Conservation (phyloP, 2,797 vertebrate genomes). For the Chloroceryle inda region DNA sequence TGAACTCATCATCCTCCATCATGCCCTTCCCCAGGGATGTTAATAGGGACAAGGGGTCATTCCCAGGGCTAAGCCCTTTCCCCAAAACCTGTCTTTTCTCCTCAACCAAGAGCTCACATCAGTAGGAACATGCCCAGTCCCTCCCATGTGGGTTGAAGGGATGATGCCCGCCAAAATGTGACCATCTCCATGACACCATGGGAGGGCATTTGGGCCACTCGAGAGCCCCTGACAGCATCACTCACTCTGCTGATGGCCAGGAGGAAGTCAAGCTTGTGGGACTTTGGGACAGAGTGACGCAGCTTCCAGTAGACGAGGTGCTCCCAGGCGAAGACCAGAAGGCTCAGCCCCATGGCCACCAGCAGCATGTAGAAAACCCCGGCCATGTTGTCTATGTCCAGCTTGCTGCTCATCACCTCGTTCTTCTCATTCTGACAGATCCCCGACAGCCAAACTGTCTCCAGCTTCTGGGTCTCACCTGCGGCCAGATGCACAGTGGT, state of each 20-base stretch:
- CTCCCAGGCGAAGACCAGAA: conserved; percentile 98
- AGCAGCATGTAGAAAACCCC: conserved; percentile 99
- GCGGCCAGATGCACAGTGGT: neutral
- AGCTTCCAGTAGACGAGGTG: conserved; percentile 97
- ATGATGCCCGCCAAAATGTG: neutral
- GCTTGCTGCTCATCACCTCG: conserved; percentile 97
- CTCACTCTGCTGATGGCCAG: conserved; percentile 96
- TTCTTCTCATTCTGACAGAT: conserved; percentile 99
- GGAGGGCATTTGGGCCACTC: neutral
- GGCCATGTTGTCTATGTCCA: conserved; percentile 99
- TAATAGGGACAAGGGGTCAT: rapidly evolving
- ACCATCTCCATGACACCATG: rapidly evolving
- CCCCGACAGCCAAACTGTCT: conserved; percentile 97
- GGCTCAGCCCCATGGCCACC: conserved; percentile 97
- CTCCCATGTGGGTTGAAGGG: rapidly evolving
- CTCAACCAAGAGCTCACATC: neutral
- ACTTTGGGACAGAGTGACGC: conserved; percentile 89
- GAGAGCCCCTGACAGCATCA: rapidly evolving
- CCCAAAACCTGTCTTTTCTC: neutral
- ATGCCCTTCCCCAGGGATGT: neutral
- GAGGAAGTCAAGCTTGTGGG: conserved; percentile 90
- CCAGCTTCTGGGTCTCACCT: conserved; percentile 96
- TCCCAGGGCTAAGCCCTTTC: neutral
- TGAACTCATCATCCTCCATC: neutral
- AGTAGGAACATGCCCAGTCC: neutral